A percentile compares a stretch with the other conserved stretches of the same genome.
phyloP scores from a whole-genome alignment of 1,140 invertebrate species.

The Bombus haemorrhoidalis region DNA sequence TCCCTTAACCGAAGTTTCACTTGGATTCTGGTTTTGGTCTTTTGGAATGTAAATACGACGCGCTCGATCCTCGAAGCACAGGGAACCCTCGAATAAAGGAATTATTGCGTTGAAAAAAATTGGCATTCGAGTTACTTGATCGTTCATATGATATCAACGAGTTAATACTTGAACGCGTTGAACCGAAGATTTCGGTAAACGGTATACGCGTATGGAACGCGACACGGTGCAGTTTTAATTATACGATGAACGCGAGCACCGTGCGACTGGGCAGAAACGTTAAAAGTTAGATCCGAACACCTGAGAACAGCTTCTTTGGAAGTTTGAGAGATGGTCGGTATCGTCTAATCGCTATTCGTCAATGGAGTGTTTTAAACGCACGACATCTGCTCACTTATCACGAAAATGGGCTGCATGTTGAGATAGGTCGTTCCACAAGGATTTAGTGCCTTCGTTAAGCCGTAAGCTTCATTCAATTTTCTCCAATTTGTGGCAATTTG shows the following conservation, averaged over 20 bases:
- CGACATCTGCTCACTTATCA: conserved; percentile 64
- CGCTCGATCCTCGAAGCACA: too few species aligned
- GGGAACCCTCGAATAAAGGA: too few species aligned
- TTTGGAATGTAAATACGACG: too few species aligned
- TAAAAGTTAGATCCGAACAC: background rate
- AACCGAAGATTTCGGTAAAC: background rate
- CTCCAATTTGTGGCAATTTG: conserved; percentile 82
- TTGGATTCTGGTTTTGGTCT: too few species aligned
- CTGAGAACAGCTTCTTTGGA: background rate
- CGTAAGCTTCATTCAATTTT: conserved; percentile 82
- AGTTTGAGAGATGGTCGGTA: too few species aligned
- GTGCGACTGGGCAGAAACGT: background rate
- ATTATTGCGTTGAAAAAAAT: too few species aligned
- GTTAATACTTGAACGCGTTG: background rate
- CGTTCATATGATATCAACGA: too few species aligned
- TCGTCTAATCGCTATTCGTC: conserved; percentile 12
- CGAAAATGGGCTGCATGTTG: conserved; percentile 76
- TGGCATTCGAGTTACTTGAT: too few species aligned
- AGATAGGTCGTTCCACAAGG: conserved; percentile 80
- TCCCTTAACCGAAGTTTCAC: background rate
- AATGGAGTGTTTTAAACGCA: conserved; percentile 58
- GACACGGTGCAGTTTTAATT: background rate
- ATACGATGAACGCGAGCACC: background rate
- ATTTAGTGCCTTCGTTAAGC: conserved; percentile 81
- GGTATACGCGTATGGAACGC: too few species aligned